Base-by-base conservation (phyloP, 2,113 vertebrate genomes). In the Pitta sordida region DNA sequence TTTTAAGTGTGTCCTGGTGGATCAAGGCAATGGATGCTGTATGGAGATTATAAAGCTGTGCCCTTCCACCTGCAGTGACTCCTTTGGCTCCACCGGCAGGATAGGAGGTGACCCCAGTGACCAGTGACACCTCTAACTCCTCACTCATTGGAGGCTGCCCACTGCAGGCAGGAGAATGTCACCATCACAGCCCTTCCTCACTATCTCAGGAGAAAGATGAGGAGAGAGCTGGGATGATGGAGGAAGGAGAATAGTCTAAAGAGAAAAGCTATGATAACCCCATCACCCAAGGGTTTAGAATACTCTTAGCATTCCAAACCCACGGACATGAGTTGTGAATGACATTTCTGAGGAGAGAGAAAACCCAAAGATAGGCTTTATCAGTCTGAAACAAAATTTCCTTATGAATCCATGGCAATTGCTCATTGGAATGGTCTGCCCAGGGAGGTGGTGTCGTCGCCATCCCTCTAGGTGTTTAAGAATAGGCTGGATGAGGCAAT, bases 371-470 rank as follows among this genome's bases (percentile, higher is more conserved):
- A 68, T 1, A 34, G 18, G 16, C 12, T 80, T 81, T 41, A 43
- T 24, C 18, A 17, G 1, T 32, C 44, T 89, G 44, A 85, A 87
- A 43, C 3, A 4, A 94, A 84, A 74, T 67, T 13, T 77, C 51
- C 2, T 4, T 15, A 60, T 0, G 2, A 86, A 83, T 8, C 2
- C 2, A 8, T 39, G 17, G 3, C 18, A 88, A 63, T n/a, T n/a
- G n/a, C n/a, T n/a, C n/a, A n/a, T n/a, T n/a, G n/a, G n/a, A n/a
- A n/a, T n/a, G n/a, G n/a, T n/a, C n/a, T n/a, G n/a, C n/a, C n/a
- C n/a, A n/a, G n/a, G n/a, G n/a, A n/a, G n/a, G n/a, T n/a, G n/a
- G n/a, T n/a, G n/a, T n/a, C n/a, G n/a, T n/a, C n/a, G n/a, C n/a
- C n/a, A n/a, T n/a, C n/a, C n/a, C n/a, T n/a, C n/a, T n/a, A n/a